Percentiles rank a stretch among this genome's conserved stretches.
Conservation (phyloP, 2,888 invertebrate species). For the Spisula solida region DNA sequence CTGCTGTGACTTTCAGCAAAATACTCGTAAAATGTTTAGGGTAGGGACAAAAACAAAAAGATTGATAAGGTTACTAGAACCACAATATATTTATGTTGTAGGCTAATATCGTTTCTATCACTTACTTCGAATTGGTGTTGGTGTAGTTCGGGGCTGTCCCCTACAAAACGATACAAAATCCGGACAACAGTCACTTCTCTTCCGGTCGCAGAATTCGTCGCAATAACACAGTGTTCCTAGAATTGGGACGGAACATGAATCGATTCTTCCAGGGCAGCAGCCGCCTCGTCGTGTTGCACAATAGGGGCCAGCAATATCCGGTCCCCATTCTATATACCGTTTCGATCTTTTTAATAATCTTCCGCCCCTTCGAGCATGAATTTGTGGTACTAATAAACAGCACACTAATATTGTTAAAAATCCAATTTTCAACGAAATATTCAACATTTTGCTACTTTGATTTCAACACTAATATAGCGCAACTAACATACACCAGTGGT, state of each 20-base stretch:
- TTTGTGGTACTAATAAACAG: neutral
- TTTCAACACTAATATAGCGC: neutral
- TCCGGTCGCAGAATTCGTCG: conserved; percentile 96
- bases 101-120: neutral
- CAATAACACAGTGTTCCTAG: conserved; percentile 96
- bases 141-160: conserved; percentile 85
- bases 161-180: conserved; percentile 94
- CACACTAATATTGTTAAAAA: conserved; percentile 7
- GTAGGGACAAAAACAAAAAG: too few species aligned
- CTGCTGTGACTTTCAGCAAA: too few species aligned
- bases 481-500: neutral
- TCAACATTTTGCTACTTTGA: conserved; percentile 2
- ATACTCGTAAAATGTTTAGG: too few species aligned
- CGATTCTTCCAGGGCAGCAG: conserved; percentile 92
- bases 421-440: conserved; percentile 15
- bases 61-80: too few species aligned
- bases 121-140: conserved; percentile 58
- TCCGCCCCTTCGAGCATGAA: neutral
- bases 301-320: conserved; percentile 80
- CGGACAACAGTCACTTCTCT: conserved; percentile 95
- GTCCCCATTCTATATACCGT: conserved; percentile 77
- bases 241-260: conserved; percentile 94
- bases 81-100: too few species aligned
- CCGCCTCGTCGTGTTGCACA: conserved; percentile 77
- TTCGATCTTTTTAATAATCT: conserved; percentile 55